Percentiles rank a stretch among this genome's conserved stretches.
Conservation (phyloP, 1,140 invertebrate species). For the Parasteatoda tepidariorum region DNA sequence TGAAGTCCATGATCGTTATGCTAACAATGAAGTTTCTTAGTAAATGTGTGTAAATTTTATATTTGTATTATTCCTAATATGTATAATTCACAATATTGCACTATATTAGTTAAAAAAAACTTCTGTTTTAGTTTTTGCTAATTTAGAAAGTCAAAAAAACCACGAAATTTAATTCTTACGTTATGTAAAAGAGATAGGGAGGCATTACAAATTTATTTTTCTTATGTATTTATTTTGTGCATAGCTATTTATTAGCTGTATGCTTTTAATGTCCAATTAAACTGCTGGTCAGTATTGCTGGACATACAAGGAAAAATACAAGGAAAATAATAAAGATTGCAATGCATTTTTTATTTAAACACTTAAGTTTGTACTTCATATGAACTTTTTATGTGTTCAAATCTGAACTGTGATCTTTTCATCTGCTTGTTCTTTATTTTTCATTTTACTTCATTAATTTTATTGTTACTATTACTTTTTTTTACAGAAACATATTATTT, state of each 20-base stretch:
- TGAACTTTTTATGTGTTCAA: conserved; percentile 35
- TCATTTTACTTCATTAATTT: not conserved
- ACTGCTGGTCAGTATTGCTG: conserved; percentile 52
- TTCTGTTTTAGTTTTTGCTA: too few species aligned
- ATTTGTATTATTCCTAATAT: conserved; percentile 4
- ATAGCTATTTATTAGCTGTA: conserved; percentile 20
- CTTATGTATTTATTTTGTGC: conserved; percentile 29
- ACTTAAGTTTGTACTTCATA: conserved; percentile 53
- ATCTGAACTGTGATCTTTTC: conserved; percentile 34
- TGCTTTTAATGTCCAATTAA: not conserved
- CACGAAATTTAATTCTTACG: too few species aligned
- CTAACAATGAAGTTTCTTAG: conserved; percentile 7
- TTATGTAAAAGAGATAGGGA: too few species aligned
- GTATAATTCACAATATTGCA: not conserved
- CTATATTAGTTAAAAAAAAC: too few species aligned
- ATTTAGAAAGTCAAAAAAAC: too few species aligned
- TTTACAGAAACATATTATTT: too few species aligned
- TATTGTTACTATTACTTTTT: too few species aligned
- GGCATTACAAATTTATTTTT: too few species aligned
- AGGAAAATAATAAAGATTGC: not conserved
- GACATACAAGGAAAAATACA: not conserved
- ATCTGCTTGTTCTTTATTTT: not conserved
- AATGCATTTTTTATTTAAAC: conserved; percentile 5
- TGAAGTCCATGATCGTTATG: too few species aligned
- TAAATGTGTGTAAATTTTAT: conserved; percentile 11